Evolutionary conservation across 37 sponge, comb jelly and placozoan genomes (phyloP), one percentile per base, ranked within the genome.

Genomic region (Haliclona indistincta): DNA sequence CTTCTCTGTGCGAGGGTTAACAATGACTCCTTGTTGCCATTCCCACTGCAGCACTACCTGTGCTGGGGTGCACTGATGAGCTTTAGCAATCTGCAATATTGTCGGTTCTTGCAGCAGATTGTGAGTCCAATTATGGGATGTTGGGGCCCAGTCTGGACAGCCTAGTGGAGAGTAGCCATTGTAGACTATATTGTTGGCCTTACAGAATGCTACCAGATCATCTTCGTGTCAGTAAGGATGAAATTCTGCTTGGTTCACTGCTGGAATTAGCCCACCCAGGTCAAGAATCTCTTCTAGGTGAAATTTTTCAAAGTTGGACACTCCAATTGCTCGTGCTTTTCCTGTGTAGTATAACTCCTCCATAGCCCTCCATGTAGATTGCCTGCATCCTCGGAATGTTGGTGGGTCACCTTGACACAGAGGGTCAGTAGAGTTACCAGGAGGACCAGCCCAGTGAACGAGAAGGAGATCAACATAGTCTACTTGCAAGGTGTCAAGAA

Each of bases 201-300:
- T n/a, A n/a, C n/a, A n/a, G n/a, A n/a, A n/a, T n/a, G n/a, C n/a
- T n/a, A n/a, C n/a, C n/a, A n/a, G n/a, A n/a, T n/a, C n/a, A n/a
- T n/a, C 64, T 19, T 75, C 58, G 47, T 75, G 76, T 30, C 63
- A 75, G 23, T 56, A 56, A 29, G 76, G 76, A 55, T 62, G 63
- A 33, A 75, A 75, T 51, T 75, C 76, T n/a, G 64, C 53, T 33
- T 75, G 76, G 25, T 55, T 54, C 63, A 75, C 76, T 10, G 41
- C 51, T 3, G 76, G 64, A 15, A 54, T 52, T n/a, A n/a, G n/a
- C n/a, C n/a, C n/a, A n/a, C n/a, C n/a, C 2, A 52, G 39, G 23
- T 49, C 56, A 43, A 38, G 42, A 4, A 75, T 28, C 47, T 62
- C 64, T 4, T 28, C 13, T 36, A 75, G 43, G 64, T 75, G 76